Base-by-base conservation (phyloP, 2,888 invertebrate species). In the Gerris lacustris region DNA sequence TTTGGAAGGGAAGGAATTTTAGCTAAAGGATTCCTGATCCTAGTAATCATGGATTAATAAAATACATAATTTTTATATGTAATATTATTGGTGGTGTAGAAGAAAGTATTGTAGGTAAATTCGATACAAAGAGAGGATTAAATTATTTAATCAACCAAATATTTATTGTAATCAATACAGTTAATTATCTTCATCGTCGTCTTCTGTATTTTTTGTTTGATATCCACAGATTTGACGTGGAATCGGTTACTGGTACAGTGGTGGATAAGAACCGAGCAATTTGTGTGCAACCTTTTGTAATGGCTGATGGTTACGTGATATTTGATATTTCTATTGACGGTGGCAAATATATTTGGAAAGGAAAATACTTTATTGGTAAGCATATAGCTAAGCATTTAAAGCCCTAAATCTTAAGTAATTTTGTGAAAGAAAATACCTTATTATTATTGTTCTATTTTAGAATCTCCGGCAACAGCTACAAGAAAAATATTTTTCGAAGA, bases 361-460 rank as follows among this genome's bases (percentile, higher is more conserved):
- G 94, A 76, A 88, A 87, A 82, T 95, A 88, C 81, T 94, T 94
- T 79, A 90, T 96, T 73, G 94, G 94, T 94, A 83, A 84, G 75
- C 68, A n/a, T 31, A 4, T 31, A 31, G 31, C 31, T 31, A 31
- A 31, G 31, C 31, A 31, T 31, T 31, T 31, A 31, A 31, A 31
- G 31, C 31, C 1, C 31, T 31, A 31, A 2, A 31, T 55, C 55
- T 55, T 55, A 55, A 55, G 55, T 55, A 55, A 15, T 55, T 55
- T 55, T 2, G 1, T 55, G 15, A 55, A 55, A 11, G 55, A 55
- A 11, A 11, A 55, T 55, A 9, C 1, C 4, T 55, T 5, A 55
- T 11, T 55, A 55, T 55, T 55, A 11, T 55, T 9, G 9, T 31
- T 6, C 1, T 18, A 45, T 76, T 76, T 45, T 79, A 92, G 94